Base-by-base conservation (phyloP, 2,113 vertebrate species). In the Labrus mixtus region DNA sequence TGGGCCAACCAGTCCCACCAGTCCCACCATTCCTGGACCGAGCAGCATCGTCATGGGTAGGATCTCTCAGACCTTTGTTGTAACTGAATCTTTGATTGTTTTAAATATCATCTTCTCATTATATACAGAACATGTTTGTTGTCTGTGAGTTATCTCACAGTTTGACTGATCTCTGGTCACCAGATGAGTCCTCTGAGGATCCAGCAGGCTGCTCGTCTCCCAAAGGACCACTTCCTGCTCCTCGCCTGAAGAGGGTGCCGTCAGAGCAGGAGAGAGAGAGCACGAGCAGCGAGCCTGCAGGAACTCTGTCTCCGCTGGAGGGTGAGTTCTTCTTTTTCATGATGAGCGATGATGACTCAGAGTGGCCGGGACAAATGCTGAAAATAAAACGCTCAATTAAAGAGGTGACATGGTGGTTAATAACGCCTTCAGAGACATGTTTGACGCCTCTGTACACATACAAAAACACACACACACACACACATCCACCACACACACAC, bases 241-340 rank as follows among this genome's bases (percentile, higher is more conserved):
- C 95, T 2, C 82, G 94, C 73, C 92, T 96, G 73, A 97, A 94
- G 93, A 96, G 95, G 87, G 87, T 87, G 66, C 89, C 94, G 48
- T 96, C 94, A 3, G 95, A 96, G 56, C 95, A 95, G 82, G 96
- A 97, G 85, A 91, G 76, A 70, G 96, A 95, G 17, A 90, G 92
- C 36, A 19, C 0, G 4, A 64, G 79, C 69, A 81, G 83, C 61
- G 61, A 0, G 51, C 33, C 66, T 10, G 67, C 70, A 45, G 89
- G 37, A 25, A 22, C 39, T 0, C 36, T 4, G 29, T 63, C 80
- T 37, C 76, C 77, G 0, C 17, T 60, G 22, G 67, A 79, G 1
- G 85, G 91, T 93, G 0, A 7, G 83, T 81, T 0, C 55, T 53
- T 58, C 10, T 7, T 33, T 33, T 13, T 56, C 25, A 25, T 25